These are phyloP conservation scores for Brachyhypopomus occidentalis DNA, from an alignment of 2,113 vertebrate genomes.

Conservation along the genomic window DNA sequence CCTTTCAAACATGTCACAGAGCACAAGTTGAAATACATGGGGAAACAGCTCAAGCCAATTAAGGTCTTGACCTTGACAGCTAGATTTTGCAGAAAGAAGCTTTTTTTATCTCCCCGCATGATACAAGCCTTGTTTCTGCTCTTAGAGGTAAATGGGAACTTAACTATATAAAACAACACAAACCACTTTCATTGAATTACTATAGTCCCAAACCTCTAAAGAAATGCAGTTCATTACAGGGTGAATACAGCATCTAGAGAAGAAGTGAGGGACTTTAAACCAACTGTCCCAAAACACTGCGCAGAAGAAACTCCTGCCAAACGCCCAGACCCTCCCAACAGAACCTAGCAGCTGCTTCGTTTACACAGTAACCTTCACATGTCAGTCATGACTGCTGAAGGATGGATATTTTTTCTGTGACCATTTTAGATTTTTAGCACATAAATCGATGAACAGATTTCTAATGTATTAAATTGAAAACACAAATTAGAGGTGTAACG, in stretches of 20 bases:
- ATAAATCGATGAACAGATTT: neutral
- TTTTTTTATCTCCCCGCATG: neutral
- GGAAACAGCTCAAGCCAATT: neutral
- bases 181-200: neutral
- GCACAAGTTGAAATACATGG: neutral
- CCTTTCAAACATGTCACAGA: neutral
- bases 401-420: neutral
- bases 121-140: neutral
- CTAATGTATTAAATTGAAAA: neutral
- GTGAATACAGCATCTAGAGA: neutral
- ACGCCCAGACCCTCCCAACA: neutral
- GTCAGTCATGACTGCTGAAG: neutral
- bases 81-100: neutral
- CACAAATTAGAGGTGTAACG: too few species aligned
- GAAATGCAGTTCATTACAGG: neutral
- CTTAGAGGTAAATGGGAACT: neutral
- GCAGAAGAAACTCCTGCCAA: neutral
- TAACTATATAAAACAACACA: neutral
- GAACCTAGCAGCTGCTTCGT: slow-evolving; percentile 12
- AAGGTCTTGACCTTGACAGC: slow-evolving; percentile 15
- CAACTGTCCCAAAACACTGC: neutral
- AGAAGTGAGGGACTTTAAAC: neutral
- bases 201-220: neutral
- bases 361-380: neutral
- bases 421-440: neutral